These are phyloP conservation scores for Zenarchopterus dispar DNA, from an alignment of 2,797 vertebrate genomes.

Conservation along the genomic window DNA sequence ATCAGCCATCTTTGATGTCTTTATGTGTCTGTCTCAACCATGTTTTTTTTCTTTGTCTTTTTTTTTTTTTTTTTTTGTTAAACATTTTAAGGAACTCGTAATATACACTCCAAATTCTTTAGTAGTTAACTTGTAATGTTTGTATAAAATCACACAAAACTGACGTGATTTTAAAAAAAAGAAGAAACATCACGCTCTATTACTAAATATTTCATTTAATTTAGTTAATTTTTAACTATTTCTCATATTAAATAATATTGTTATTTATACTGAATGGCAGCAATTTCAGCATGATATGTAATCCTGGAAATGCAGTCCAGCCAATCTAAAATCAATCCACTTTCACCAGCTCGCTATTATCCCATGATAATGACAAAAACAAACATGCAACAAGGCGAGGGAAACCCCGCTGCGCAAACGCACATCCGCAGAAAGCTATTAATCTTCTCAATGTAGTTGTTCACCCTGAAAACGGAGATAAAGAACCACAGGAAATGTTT, in stretches of 20 bases:
- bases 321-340: constrained; percentile 62
- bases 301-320: constrained; percentile 46
- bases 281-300: constrained; percentile 30
- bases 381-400: constrained; percentile 76
- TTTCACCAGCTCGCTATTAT: constrained; percentile 71
- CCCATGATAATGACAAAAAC: constrained; percentile 80
- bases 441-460: constrained; percentile 81
- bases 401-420: constrained; percentile 76
- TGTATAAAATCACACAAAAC: too few relatives aligned
- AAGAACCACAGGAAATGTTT: constrained; percentile 82
- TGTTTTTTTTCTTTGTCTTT: too few relatives aligned
- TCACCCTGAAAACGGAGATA: constrained; percentile 84
- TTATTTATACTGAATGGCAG: constrained; percentile 11
- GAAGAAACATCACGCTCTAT: background rate
- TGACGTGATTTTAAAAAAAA: background rate
- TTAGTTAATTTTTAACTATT: constrained; percentile 8
- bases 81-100: background rate
- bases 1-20: too few relatives aligned
- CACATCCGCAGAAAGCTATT: constrained; percentile 82
- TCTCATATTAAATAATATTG: constrained; percentile 6
- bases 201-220: too few relatives aligned
- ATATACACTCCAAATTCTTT: background rate
- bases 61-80: too few relatives aligned
- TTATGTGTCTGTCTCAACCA: too few relatives aligned
- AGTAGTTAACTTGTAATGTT: background rate